Evolutionary conservation across 2,113 vertebrate species (phyloP).

Genomic region (Datnioides undecimradiatus): DNA sequence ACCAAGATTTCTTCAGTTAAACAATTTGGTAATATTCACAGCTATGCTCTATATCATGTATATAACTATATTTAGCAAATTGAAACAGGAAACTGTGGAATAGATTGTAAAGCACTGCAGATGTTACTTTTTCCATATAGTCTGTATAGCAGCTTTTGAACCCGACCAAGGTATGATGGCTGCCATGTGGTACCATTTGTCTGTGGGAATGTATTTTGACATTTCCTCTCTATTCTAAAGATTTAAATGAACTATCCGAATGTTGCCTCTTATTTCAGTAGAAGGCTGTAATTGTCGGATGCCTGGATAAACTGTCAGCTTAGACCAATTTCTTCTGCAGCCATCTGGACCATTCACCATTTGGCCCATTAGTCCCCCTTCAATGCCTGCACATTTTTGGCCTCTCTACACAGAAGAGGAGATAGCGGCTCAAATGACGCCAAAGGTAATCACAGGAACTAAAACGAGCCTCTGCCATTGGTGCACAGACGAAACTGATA

Average conservation of each 20-base stretch:
- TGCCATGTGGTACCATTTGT: constrained; percentile 57
- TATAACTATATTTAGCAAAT: background rate
- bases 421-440: constrained; percentile 80
- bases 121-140: constrained; percentile 21
- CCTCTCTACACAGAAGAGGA: constrained; percentile 78
- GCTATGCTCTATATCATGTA: background rate
- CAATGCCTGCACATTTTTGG: constrained; percentile 81
- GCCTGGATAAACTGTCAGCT: constrained; percentile 80
- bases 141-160: constrained; percentile 29
- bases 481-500: constrained; percentile 59
- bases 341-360: constrained; percentile 75
- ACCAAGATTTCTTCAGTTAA: background rate
- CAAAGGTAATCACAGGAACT: constrained; percentile 79
- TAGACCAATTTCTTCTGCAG: constrained; percentile 75
- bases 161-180: constrained; percentile 43
- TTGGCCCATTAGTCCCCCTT: constrained; percentile 79
- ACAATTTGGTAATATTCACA: background rate
- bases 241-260: constrained; percentile 75
- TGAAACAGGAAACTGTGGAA: constrained; percentile 14
- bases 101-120: background rate
- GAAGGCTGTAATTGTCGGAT: constrained; percentile 75
- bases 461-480: constrained; percentile 54
- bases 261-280: constrained; percentile 72
- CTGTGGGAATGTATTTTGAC: constrained; percentile 63
- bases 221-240: constrained; percentile 71